Conservation (phyloP, 2,113 vertebrate genomes). For the Balaenoptera acutorostrata region DNA sequence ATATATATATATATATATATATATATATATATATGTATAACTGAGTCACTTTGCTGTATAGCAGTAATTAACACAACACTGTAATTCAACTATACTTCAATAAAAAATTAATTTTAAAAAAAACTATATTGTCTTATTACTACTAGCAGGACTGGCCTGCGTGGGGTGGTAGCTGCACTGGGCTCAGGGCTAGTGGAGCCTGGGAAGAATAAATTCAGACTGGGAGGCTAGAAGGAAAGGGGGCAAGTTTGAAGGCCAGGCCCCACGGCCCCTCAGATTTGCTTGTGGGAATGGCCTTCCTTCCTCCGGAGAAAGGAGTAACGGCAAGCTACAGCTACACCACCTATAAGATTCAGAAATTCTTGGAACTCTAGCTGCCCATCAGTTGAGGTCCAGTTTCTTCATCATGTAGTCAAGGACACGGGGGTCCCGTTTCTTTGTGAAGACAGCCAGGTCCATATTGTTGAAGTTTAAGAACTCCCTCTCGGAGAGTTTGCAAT, state of each 20-base stretch:
- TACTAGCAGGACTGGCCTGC: neutral
- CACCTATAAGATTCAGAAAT: constrained; percentile 73
- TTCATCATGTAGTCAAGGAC: constrained; percentile 71
- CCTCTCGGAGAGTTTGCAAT: neutral
- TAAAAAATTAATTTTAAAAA: neutral
- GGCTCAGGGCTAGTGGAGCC: neutral
- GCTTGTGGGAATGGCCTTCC: neutral
- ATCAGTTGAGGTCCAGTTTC: constrained; percentile 59
- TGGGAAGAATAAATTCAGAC: neutral
- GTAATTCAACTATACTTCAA: neutral
- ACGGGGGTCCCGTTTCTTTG: constrained; percentile 50
- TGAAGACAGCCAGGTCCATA: constrained; percentile 62
- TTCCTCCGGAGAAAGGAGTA: neutral
- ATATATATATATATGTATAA: neutral
- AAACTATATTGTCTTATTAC: neutral
- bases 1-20: neutral
- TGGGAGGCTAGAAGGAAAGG: neutral
- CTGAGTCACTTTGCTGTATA: neutral
- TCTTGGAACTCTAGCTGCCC: constrained; percentile 69
- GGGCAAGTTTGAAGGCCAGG: neutral
- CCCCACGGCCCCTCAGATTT: neutral
- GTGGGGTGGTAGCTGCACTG: neutral
- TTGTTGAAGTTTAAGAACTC: constrained; percentile 70
- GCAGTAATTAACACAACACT: neutral
- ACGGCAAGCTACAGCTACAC: constrained; percentile 45